phyloP scores from a whole-genome alignment of 2,888 invertebrate genomes.

The Abscondita cerata region DNA sequence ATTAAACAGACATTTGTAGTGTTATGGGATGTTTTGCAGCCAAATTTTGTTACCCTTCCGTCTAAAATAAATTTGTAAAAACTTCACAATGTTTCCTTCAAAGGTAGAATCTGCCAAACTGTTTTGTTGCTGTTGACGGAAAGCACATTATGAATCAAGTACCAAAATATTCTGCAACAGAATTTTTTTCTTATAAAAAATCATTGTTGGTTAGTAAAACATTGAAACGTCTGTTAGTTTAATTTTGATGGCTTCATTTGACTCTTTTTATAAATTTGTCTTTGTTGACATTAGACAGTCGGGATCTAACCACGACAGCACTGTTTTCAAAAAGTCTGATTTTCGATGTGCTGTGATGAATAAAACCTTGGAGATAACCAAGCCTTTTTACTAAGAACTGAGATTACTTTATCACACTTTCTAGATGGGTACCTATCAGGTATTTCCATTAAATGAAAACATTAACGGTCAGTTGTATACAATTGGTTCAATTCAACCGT shows the following conservation, averaged over 20 bases:
- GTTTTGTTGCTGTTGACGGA: neutral
- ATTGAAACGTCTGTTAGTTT: neutral
- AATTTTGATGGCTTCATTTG: neutral
- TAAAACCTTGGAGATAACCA: neutral
- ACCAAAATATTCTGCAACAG: too few species aligned
- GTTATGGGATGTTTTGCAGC: neutral
- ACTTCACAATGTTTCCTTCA: neutral
- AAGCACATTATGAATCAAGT: too few species aligned
- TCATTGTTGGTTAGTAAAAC: too few species aligned
- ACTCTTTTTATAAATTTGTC: neutral
- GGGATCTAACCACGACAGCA: neutral
- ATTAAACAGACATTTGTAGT: neutral
- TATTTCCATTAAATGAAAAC: too few species aligned
- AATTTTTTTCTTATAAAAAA: too few species aligned
- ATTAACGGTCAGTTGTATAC: too few species aligned
- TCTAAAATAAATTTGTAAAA: neutral
- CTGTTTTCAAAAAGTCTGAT: neutral
- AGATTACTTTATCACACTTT: too few species aligned
- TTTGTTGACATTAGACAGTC: neutral
- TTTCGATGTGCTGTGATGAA: neutral
- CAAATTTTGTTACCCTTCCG: neutral
- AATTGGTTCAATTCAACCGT: too few species aligned
- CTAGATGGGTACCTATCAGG: too few species aligned
- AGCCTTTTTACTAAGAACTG: too few species aligned
- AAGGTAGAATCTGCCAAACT: too few species aligned